Base-by-base conservation (phyloP, 2,113 vertebrate species). In the Dipodomys merriami region DNA sequence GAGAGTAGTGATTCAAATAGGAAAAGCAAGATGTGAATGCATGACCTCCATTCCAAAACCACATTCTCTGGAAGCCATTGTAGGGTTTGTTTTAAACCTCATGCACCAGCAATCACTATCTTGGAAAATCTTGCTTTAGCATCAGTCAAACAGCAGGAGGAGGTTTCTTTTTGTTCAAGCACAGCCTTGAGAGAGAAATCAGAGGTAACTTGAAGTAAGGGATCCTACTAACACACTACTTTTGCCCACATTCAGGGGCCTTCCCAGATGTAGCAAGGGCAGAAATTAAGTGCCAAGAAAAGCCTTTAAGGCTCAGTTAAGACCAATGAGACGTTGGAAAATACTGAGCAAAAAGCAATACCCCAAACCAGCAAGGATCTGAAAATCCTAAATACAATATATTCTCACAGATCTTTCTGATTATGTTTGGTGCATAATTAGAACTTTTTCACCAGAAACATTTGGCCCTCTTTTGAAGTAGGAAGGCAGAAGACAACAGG, bases 241-340 rank as follows among this genome's bases (percentile, higher is more conserved):
- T 78, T 86, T 94, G 69, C 93, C 93, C 92, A 86, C n/a, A 84
- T 83, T 71, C 39, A 46, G 67, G 35, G 39, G 10, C 96, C 68
- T 96, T 86, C 64, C 85, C 35, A 94, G 86, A 88, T 73, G 79
- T 71, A 85, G 79, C 67, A 35, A 92, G 83, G 81, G 76, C 69
- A 94, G 71, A 93, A 72, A 74, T 82, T 39, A 88, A 44, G 92
- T 90, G 95, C 95, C 96, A 95, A 95, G 92, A 94, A 95, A 97
- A 95, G 93, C 93, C 71, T 95, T 93, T 72, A 84, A 92, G 90
- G 90, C 95, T 97, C 93, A 95, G 88, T 95, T 97, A 96, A 95
- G 81, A 95, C 83, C 67, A 92, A 71, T 88, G 85, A 96, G 81
- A 95, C 95, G 78, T 69, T 95, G 91, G 91, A 96, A 96, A 96